These are phyloP conservation scores for Cuculus canorus DNA, from an alignment of 2,797 vertebrate genomes.

Conservation along the genomic window DNA sequence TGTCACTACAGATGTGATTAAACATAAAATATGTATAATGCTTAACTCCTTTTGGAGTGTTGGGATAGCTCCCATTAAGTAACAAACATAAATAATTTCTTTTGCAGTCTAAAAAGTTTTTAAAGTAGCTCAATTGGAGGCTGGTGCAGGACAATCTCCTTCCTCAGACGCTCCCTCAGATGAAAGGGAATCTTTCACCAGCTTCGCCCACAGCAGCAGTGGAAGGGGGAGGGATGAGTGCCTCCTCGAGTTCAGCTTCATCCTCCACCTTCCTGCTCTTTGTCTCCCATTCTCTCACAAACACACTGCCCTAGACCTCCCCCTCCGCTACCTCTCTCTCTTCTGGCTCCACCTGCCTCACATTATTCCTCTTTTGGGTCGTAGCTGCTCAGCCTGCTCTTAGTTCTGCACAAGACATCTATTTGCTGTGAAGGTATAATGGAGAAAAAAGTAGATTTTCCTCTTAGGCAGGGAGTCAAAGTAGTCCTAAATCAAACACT, in stretches of 20 bases:
- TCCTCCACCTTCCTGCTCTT: not conserved
- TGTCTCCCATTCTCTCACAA: accelerated
- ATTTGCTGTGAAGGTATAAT: no score
- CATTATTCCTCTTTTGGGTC: not conserved
- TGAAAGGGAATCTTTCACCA: not conserved
- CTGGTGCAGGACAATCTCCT: not conserved
- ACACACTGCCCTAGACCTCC: not conserved
- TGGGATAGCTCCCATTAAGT: conserved; percentile 23
- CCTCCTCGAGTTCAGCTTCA: not conserved
- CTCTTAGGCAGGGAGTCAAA: not conserved
- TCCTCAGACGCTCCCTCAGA: not conserved
- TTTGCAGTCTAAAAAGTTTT: not conserved
- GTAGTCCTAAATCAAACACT: not conserved
- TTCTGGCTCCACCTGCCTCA: not conserved
- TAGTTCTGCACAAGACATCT: not conserved
- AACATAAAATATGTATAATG: conserved; percentile 71
- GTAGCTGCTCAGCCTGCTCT: not conserved
- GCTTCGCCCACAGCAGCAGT: not conserved
- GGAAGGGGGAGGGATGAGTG: not conserved
- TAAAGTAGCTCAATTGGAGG: not conserved
- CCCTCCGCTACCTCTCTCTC: not conserved
- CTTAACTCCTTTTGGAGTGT: conserved; percentile 50
- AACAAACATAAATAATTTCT: conserved; percentile 47
- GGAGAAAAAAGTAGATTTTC: not conserved
- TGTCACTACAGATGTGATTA: conserved; percentile 69